phyloP scores from a whole-genome alignment of 2,888 invertebrate genomes.

The Drosophila ezoana region DNA sequence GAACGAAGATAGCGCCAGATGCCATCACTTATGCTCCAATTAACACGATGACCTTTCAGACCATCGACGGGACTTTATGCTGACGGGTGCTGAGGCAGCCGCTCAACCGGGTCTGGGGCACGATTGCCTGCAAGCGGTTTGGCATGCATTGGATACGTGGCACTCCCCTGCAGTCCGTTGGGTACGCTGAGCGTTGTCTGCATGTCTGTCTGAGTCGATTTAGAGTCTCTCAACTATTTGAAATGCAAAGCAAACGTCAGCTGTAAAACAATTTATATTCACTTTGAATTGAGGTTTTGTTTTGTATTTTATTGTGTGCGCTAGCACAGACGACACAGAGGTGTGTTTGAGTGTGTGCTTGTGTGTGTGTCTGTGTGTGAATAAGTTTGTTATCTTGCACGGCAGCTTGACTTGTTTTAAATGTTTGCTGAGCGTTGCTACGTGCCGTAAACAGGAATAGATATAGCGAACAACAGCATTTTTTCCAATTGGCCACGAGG shows the following conservation, averaged over 20 bases:
- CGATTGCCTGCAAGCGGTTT: conserved; percentile 23
- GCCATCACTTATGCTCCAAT: conserved; percentile 74
- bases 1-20: conserved; percentile 48
- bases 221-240: conserved; percentile 59
- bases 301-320: conserved; percentile 67
- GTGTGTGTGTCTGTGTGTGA: conserved; percentile 28
- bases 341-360: conserved; percentile 7
- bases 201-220: conserved; percentile 29
- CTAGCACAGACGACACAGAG: conserved; percentile 25
- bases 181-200: conserved; percentile 14
- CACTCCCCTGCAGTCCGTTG: background rate
- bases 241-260: conserved; percentile 80
- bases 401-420: conserved; percentile 75
- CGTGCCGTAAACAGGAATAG: conserved; percentile 67
- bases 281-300: conserved; percentile 80
- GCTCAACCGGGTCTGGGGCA: conserved; percentile 8
- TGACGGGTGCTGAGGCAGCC: conserved; percentile 3
- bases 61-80: conserved; percentile 42
- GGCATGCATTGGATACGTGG: conserved; percentile 29
- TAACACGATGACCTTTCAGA: conserved; percentile 73
- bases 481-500: conserved; percentile 60
- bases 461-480: conserved; percentile 45
- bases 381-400: conserved; percentile 59
- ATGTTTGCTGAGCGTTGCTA: conserved; percentile 77
- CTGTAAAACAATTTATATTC: conserved; percentile 81